These are phyloP conservation scores for Hirundichthys speculiger DNA, from an alignment of 2,113 vertebrate species.

Conservation along the genomic window DNA sequence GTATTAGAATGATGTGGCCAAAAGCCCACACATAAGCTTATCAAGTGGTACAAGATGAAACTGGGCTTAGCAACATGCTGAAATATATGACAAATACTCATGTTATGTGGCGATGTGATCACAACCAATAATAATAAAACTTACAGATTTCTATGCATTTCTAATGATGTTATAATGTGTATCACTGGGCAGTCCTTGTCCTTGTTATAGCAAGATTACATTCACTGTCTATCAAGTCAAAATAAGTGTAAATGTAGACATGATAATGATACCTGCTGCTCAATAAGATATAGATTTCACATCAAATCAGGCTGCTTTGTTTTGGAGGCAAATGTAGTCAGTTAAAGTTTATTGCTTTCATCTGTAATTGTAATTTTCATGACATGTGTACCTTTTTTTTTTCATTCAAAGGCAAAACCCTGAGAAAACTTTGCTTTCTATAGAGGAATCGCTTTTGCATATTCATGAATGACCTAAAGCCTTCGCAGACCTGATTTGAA, in stretches of 20 bases:
- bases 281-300: constrained; percentile 32
- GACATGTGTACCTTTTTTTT: background rate
- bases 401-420: constrained; percentile 53
- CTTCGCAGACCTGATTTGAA: constrained; percentile 59
- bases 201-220: too few species aligned
- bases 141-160: too few species aligned
- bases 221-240: background rate
- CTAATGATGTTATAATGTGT: too few species aligned
- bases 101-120: too few species aligned
- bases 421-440: constrained; percentile 55
- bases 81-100: too few species aligned
- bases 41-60: too few species aligned
- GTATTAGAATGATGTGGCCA: too few species aligned
- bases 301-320: constrained; percentile 16
- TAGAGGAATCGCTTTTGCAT: constrained; percentile 57
- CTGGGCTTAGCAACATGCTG: too few species aligned
- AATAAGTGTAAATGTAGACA: background rate
- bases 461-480: constrained; percentile 74
- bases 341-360: constrained; percentile 4
- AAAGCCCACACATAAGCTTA: too few species aligned
- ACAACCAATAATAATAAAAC: too few species aligned
- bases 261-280: background rate
- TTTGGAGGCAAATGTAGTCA: constrained; percentile 27
- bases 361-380: constrained; percentile 8
- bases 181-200: too few species aligned